These are phyloP conservation scores for Pseudachorutes palmiensis DNA, from an alignment of 1,140 invertebrate genomes.

Conservation along the genomic window DNA sequence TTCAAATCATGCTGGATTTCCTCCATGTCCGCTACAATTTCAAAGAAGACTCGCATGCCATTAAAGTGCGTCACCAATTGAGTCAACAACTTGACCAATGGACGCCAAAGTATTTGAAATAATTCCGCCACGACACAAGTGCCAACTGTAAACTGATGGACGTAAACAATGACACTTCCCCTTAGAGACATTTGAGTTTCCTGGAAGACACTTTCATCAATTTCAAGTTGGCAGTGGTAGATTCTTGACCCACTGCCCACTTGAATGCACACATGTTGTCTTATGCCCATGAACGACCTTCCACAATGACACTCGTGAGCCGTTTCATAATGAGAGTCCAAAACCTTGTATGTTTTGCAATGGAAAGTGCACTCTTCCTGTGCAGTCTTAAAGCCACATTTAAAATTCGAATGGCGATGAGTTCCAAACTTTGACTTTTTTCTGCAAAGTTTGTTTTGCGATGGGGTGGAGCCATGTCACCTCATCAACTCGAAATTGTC, in stretches of 20 bases:
- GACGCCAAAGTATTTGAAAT: background rate
- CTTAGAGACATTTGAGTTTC: background rate
- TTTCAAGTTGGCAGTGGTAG: background rate
- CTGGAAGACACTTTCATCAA: background rate
- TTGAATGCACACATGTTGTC: background rate
- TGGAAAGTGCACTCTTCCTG: background rate
- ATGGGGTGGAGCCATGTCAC: too few relatives aligned
- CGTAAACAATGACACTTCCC: background rate
- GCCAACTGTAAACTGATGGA: background rate
- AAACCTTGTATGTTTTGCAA: background rate
- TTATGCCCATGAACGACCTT: background rate
- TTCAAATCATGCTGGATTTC: background rate
- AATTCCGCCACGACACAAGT: background rate
- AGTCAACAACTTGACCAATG: background rate
- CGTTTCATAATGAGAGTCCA: background rate
- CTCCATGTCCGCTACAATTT: background rate
- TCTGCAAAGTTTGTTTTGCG: too few relatives aligned
- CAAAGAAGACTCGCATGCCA: background rate
- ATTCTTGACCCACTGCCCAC: background rate
- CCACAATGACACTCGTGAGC: background rate
- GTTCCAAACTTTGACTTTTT: background rate
- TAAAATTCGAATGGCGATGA: background rate
- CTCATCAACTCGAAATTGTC: too few relatives aligned
- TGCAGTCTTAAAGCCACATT: background rate
- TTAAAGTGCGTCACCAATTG: background rate